A percentile compares a stretch with the other conserved stretches of the same genome.
These are phyloP conservation scores for Catharus minimus DNA, from an alignment of 2,113 vertebrate species.

Conservation along the genomic window DNA sequence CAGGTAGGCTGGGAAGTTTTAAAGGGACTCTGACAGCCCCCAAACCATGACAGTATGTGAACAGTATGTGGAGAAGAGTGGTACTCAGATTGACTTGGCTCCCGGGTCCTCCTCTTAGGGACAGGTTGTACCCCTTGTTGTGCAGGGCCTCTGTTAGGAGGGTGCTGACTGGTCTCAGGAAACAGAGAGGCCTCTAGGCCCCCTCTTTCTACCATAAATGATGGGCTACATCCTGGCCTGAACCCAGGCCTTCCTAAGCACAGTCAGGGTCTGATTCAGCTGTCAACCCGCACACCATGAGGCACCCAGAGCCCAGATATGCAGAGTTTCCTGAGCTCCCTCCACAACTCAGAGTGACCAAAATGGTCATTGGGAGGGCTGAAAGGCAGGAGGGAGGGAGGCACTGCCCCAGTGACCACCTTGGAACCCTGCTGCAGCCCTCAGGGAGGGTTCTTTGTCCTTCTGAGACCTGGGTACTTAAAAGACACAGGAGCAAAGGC, in stretches of 20 bases:
- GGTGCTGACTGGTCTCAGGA: not conserved
- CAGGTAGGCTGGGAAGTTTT: not conserved
- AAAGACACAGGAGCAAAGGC: not conserved
- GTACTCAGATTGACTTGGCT: rapidly evolving
- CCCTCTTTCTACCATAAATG: not conserved
- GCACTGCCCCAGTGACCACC: not conserved
- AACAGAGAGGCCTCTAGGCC: not conserved
- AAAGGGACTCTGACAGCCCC: not conserved
- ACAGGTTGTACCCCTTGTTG: rapidly evolving
- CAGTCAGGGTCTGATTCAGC: not conserved
- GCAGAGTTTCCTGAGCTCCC: not conserved
- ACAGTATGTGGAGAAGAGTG: rapidly evolving
- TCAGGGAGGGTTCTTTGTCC: rapidly evolving
- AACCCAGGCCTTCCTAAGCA: not conserved
- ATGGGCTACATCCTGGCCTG: not conserved
- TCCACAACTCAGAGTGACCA: not conserved
- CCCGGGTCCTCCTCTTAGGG: rapidly evolving
- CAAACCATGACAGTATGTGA: rapidly evolving
- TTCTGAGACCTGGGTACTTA: rapidly evolving
- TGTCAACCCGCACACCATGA: rapidly evolving
- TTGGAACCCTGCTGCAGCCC: not conserved
- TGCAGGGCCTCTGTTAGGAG: not conserved
- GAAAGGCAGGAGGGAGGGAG: not conserved
- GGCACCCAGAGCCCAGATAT: rapidly evolving
- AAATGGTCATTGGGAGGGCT: not conserved